These are phyloP conservation scores for Eulemur rubriventer DNA, from an alignment of 2,797 vertebrate genomes.

Conservation along the genomic window DNA sequence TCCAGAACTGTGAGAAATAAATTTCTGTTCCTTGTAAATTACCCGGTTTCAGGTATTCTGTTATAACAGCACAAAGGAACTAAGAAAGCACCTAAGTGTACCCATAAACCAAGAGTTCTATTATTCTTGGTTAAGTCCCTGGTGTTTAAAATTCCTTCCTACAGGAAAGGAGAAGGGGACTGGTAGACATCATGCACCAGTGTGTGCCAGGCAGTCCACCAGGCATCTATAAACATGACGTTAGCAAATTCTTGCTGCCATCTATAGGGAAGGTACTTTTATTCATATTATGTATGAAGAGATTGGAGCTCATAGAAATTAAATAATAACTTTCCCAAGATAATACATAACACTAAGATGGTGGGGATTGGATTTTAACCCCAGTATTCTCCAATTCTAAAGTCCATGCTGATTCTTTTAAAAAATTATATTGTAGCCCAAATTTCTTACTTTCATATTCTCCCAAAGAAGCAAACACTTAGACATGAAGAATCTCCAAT, in stretches of 20 bases:
- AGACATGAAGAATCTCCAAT: background rate
- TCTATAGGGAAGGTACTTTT: background rate
- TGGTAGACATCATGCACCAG: accelerated
- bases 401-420: background rate
- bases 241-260: background rate
- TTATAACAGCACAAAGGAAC: background rate
- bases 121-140: background rate
- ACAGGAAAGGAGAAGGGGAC: background rate
- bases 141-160: background rate
- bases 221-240: background rate
- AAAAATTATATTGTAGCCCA: background rate
- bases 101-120: background rate
- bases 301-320: background rate
- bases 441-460: background rate
- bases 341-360: background rate
- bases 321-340: constrained; percentile 9
- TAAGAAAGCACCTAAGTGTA: background rate
- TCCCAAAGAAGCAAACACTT: background rate
- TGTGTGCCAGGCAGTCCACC: background rate
- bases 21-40: background rate
- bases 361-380: background rate
- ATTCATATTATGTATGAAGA: background rate
- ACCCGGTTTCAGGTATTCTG: background rate
- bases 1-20: background rate
- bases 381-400: constrained; percentile 34